Base-by-base conservation (phyloP, 2,113 vertebrate genomes). In the Mustela nigripes region DNA sequence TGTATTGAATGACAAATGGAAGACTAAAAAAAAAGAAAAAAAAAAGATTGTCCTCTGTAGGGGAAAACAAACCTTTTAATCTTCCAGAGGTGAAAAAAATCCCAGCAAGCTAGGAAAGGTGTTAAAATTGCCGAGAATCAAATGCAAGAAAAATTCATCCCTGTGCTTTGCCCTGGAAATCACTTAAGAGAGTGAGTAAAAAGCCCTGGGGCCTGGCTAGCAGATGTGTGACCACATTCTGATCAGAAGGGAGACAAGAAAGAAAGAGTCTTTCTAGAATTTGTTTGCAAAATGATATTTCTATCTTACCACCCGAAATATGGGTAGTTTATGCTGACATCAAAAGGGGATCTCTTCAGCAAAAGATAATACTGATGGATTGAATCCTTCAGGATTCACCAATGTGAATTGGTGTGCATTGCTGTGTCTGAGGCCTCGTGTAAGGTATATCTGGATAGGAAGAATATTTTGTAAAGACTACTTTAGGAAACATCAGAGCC, bases 201-300 rank as follows among this genome's bases (percentile, higher is more conserved):
- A 85, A 21, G 22, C 45, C 63, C 15, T 7, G 0, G 24, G 65
- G 60, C 73, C 93, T 97, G 95, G 88, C 39, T 15, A 28, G 8
- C 91, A 93, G 89, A 80, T 82, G 95, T 96, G 93, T 36, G 48
- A 7, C 56, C 62, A 45, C 86, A 74, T 74, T 93, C 82, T 92
- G 87, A 78, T 81, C 60, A 62, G 15, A 42, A 81, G 7, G 85
- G 86, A 94, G 26, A 45, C 48, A 82, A 74, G 79, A 65, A 83
- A 93, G 69, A 95, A 69, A 81, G 50, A 94, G 8, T 62, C 95
- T 95, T 73, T 87, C 36, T 71, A 22, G 92, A 93, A 90, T 82
- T 93, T 76, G 63, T 81, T 86, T 67, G 50, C 79, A 79, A 88
- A 92, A 87, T 39, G 33, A 67, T 78, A 69, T 87, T 96, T 89